Base-by-base conservation (phyloP, 1,140 invertebrate genomes). In the Cardiocondyla obscurior region DNA sequence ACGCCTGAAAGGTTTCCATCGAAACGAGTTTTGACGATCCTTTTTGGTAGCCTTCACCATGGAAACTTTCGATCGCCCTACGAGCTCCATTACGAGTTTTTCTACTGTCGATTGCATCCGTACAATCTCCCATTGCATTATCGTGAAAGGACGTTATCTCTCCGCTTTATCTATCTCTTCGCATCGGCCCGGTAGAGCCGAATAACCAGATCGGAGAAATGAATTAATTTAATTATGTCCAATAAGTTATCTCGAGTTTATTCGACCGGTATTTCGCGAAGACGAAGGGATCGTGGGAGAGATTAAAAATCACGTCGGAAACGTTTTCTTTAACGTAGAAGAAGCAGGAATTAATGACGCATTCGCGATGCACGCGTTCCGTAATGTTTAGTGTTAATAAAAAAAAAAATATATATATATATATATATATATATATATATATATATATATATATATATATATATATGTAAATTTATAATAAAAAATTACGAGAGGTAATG, bases 1-100 rank as follows among this genome's bases (percentile, higher is more conserved):
- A 81, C 16, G 60, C 64, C 74, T 81, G 82, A 83, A 79, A 83
- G 82, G 82, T 83, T 79, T 77, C 49, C 49, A 58, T n/a, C 62
- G 81, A 76, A 73, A 73, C 77, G 53, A 81, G 69, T 81, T 69
- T 60, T 55, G 77, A 58, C 77, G 67, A 70, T 62, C 51, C 64
- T 82, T 82, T 82, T 76, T 12, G 39, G 42, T 19, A 49, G 53
- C 70, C 44, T 46, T 42, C n/a, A 39, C 70, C 33, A 22, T 74
- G 69, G 42, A 82, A 82, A 82, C 70, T 82, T 82, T 76, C 81
- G 81, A 76, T 82, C 70, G 77, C 42, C 39, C 53, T 39, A 30
- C 67, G 42, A 58, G 73, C 57, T 82, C 70, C 70, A 60, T 82
- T 82, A 74, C 39, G 69, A 82, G 81, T 82, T 82, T 46, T 60